Conservation (phyloP, 2,113 vertebrate genomes). For the Mungos mungo region DNA sequence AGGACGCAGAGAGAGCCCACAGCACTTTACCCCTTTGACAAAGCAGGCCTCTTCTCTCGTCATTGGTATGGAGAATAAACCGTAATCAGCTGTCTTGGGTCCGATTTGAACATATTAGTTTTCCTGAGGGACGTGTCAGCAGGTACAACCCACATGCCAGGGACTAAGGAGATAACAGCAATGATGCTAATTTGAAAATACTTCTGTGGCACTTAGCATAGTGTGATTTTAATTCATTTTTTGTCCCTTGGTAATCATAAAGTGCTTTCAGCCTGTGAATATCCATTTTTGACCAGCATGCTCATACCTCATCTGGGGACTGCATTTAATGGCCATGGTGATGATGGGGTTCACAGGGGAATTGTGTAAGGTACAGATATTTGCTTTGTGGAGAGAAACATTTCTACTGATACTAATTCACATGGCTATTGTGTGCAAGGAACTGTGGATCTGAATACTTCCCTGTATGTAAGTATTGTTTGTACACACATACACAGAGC, state of each 20-base stretch:
- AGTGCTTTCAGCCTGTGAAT: conserved; percentile 80
- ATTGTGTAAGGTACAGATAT: conserved; percentile 64
- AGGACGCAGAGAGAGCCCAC: conserved; percentile 14
- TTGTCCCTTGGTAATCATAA: conserved; percentile 82
- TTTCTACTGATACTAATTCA: conserved; percentile 40
- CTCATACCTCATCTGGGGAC: conserved; percentile 75
- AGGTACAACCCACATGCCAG: conserved; percentile 57
- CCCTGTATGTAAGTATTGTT: not conserved
- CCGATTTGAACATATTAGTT: conserved; percentile 64
- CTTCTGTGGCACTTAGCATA: conserved; percentile 81
- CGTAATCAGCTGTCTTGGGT: conserved; percentile 55
- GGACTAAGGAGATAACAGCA: conserved; percentile 41
- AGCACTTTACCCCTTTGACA: conserved; percentile 43
- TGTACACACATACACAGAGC: not conserved
- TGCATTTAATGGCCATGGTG: conserved; percentile 70
- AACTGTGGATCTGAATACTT: not conserved
- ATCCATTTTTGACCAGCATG: conserved; percentile 78
- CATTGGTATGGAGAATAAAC: conserved; percentile 65
- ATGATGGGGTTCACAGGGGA: conserved; percentile 64
- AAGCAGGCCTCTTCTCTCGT: conserved; percentile 43
- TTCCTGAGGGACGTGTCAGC: conserved; percentile 71
- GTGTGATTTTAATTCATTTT: conserved; percentile 83
- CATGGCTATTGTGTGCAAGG: not conserved
- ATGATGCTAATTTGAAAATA: conserved; percentile 75
- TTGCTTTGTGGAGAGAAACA: conserved; percentile 59